Base-by-base conservation (phyloP, 2,113 vertebrate genomes). In the Cricetomys ansorgei region DNA sequence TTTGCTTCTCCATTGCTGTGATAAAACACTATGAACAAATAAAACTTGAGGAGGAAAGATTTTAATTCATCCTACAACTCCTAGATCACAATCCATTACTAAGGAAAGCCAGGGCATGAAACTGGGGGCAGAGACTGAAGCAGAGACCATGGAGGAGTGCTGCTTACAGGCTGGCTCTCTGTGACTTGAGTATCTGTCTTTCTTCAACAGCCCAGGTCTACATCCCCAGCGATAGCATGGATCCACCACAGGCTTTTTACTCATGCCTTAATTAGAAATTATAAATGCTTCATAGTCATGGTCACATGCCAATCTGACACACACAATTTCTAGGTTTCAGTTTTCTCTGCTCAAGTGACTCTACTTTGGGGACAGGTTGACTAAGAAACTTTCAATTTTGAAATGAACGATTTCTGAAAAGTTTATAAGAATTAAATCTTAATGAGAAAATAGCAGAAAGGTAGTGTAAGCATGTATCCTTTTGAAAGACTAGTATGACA, bases 331-430 rank as follows among this genome's bases (percentile, higher is more conserved):
- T 84, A 25, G 64, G 15, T 45, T 15, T 62, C 25, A 40, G 27
- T 62, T 45, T 57, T 64, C 64, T 45, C 57, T 62, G 40, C 3
- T 25, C 7, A 84, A 64, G n/a, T 9, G 27, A 64, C 25, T 62
- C 57, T 19, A 62, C 48, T 43, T 83, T 62, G 29, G 57, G 1
- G 25, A 45, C 25, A 31, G 23, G 25, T 62, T 43, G n/a, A 59
- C n/a, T 62, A n/a, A 15, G n/a, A 83, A 57, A 29, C n/a, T 5
- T 16, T 40, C 25, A 13, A 64, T 93, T 86, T 93, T 37, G 76
- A 34, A 84, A 72, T 34, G 21, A 40, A 48, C 72, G 12, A 12
- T 93, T 73, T 95, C 27, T 86, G 62, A 79, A 94, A 94, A 87
- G 4, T 85, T 84, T 65, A 5, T 29, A 90, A 45, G 13, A 88